Percentiles rank a stretch among this genome's conserved stretches.
phyloP scores from a whole-genome alignment of 2,113 vertebrate species.

The Campylomormyrus tamandua region DNA sequence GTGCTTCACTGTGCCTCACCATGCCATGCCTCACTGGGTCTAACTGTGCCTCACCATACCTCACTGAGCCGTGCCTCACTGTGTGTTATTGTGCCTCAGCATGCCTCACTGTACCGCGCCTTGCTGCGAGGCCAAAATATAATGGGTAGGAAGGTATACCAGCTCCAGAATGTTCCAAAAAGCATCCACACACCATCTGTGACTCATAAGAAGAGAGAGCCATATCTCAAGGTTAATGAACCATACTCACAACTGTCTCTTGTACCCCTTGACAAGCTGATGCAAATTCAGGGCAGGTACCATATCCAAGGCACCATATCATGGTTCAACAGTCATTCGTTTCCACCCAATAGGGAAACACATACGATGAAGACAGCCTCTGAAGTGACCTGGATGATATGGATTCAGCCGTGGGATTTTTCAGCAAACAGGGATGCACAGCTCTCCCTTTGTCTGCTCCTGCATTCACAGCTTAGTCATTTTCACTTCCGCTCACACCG shows the following conservation, averaged over 20 bases:
- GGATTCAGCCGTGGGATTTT: conserved; percentile 53
- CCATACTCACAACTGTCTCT: not conserved
- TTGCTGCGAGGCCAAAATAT: not conserved
- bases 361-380: conserved; percentile 24
- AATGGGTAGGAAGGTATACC: not conserved
- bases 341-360: conserved; percentile 23
- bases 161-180: not conserved
- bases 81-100: too few species aligned
- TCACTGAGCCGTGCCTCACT: not conserved
- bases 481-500: not conserved
- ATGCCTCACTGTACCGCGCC: not conserved
- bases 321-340: conserved; percentile 32
- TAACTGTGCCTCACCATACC: not conserved
- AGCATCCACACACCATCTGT: not conserved
- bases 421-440: conserved; percentile 28
- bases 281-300: not conserved
- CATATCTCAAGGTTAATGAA: not conserved
- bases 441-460: conserved; percentile 22
- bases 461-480: conserved; percentile 2
- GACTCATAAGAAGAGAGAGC: not conserved
- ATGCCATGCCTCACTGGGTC: not conserved
- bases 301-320: conserved; percentile 14
- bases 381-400: conserved; percentile 44
- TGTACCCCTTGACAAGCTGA: not conserved
- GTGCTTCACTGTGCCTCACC: too few species aligned